phyloP scores from a whole-genome alignment of 2,888 invertebrate genomes.

The Stegophylla sp. region DNA sequence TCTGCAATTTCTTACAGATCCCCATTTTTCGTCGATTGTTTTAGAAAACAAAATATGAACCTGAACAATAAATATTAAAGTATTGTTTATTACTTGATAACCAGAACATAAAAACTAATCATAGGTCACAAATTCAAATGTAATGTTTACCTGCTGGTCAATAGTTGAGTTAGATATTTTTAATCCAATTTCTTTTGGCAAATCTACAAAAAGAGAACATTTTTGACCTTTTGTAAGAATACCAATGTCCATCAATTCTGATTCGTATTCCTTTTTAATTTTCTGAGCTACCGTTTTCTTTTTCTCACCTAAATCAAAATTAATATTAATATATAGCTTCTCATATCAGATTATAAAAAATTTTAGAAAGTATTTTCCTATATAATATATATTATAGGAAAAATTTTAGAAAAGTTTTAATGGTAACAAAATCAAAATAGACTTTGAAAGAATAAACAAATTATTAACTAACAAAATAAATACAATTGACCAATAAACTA shows the following conservation, averaged over 20 bases:
- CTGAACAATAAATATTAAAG: slow-evolving; percentile 64
- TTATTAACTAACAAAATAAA: no score
- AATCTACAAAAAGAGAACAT: slow-evolving; percentile 54
- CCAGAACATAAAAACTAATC: background rate
- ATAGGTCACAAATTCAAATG: background rate
- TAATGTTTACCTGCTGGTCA: slow-evolving; percentile 40
- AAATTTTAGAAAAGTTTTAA: no score
- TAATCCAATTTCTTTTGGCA: slow-evolving; percentile 52
- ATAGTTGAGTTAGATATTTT: slow-evolving; percentile 54
- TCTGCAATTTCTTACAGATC: slow-evolving; percentile 67
- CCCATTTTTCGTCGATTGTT: slow-evolving; percentile 64
- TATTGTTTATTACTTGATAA: no score
- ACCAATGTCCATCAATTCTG: slow-evolving; percentile 25
- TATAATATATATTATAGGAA: no score
- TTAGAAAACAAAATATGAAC: slow-evolving; percentile 74
- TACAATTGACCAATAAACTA: no score
- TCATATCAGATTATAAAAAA: no score
- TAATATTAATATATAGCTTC: no score
- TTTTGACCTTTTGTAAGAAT: slow-evolving; percentile 49
- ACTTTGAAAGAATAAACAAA: no score
- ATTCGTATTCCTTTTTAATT: background rate
- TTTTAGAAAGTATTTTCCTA: no score
- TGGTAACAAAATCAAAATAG: no score
- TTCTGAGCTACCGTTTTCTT: background rate
- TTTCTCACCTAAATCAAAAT: background rate